Evolutionary conservation across 2,888 invertebrate genomes (phyloP), one percentile per base, ranked within the genome.

Genomic region (Sarcophaga carnaria): DNA sequence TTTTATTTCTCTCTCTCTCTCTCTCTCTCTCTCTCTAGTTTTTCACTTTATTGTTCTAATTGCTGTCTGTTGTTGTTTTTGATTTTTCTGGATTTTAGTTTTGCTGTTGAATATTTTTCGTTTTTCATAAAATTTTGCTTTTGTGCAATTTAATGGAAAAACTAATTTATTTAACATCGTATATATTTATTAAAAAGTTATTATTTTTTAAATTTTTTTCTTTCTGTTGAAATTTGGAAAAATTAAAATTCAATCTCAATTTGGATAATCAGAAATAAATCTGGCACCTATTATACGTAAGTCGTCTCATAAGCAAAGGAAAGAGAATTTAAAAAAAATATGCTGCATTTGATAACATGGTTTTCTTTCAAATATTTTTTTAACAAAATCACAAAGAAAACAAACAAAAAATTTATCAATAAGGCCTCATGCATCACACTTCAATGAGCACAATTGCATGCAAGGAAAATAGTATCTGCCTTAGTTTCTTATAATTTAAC

Each of bases 141-240:
- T 82, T 84, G 87, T 87, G 84, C 81, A 87, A 87, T 84, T 87
- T 84, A 84, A 87, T 87, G 87, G 87, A 87, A 84, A 84, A 87
- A 87, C 76, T 84, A 87, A 87, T 87, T 87, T 87, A 84, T 87
- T 84, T 87, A 82, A 79, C 75, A 60, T 54, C 14, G 67, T 82
- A 54, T 79, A 45, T 80, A 27, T 84, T 78, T 81, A 64, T 76
- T 62, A 54, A 67, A 80, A 76, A 54, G 25, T 69, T 75, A 59
- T 63, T 60, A 47, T 64, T 69, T 63, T 67, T 67, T n/a, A n/a
- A 63, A 2, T 14, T 10, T 49, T 75, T 49, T 45, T 25, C 5
- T 25, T 47, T 49, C 64, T 49, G 12, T 62, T 37, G 27, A 17
- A 62, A 78, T 67, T 78, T 78, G 1, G 22, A 64, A 49, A 54